These are phyloP conservation scores for Camelus dromedarius DNA, from an alignment of 2,113 vertebrate genomes.

Conservation along the genomic window DNA sequence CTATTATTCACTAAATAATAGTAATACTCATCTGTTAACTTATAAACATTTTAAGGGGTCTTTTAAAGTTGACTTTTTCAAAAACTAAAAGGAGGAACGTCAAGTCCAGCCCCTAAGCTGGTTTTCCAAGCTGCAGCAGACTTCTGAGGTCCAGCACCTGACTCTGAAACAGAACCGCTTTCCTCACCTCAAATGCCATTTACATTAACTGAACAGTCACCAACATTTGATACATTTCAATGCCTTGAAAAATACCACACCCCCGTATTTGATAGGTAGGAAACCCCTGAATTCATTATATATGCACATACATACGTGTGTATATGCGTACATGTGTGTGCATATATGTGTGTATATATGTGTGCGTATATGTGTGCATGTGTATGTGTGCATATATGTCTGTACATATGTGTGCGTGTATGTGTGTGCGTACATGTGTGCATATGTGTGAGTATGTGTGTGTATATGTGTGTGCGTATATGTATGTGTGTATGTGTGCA, in stretches of 20 bases:
- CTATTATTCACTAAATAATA: not conserved
- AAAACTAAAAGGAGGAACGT: not conserved
- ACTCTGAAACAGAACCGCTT: not conserved
- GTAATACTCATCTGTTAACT: not conserved
- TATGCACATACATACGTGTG: rapidly evolving
- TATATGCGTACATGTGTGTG: too few relatives aligned
- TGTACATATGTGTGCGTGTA: too few relatives aligned
- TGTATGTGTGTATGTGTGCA: not conserved
- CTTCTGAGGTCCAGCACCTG: rapidly evolving
- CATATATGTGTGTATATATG: not conserved
- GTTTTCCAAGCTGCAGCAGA: not conserved
- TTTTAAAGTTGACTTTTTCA: not conserved
- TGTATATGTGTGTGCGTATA: rapidly evolving
- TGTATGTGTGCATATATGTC: too few relatives aligned
- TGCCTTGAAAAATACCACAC: not conserved
- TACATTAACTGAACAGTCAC: rapidly evolving
- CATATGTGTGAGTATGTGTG: not conserved
- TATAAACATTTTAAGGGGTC: not conserved
- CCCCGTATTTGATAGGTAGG: not conserved
- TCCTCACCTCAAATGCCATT: too few relatives aligned
- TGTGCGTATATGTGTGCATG: not conserved
- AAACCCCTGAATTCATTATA: not conserved
- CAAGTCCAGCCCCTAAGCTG: rapidly evolving
- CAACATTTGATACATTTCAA: not conserved
- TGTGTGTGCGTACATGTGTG: rapidly evolving